phyloP scores from a whole-genome alignment of 2,113 vertebrate species.

The Martes martes region DNA sequence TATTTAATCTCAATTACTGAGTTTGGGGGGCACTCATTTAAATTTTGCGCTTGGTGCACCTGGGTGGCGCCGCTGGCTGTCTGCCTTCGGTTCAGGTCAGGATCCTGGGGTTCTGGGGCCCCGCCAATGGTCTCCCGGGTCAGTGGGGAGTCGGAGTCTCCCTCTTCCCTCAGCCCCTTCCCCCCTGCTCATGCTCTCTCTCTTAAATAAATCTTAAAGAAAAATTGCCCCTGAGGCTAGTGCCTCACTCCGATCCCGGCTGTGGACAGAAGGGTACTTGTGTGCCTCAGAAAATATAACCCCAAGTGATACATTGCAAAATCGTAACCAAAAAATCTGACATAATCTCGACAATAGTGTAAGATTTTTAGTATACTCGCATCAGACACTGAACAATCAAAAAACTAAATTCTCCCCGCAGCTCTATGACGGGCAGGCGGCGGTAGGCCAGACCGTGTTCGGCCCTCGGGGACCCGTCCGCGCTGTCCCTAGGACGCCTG shows the following conservation, averaged over 20 bases:
- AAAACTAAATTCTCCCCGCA: background rate
- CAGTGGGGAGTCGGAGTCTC: background rate
- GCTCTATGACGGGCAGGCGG: background rate
- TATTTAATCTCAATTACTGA: background rate
- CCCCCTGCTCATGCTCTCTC: background rate
- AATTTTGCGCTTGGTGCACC: background rate
- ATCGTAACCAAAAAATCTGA: background rate
- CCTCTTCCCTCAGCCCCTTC: background rate
- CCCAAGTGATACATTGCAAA: background rate
- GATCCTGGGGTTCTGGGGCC: background rate
- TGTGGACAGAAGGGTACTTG: background rate
- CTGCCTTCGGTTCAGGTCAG: background rate
- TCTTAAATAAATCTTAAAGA: background rate
- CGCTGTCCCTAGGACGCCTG: conserved; percentile 80
- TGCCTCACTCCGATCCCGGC: background rate
- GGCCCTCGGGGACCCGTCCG: too few species aligned
- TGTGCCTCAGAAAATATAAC: background rate
- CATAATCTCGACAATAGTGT: background rate
- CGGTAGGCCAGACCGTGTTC: background rate
- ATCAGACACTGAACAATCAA: background rate
- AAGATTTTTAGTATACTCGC: background rate
- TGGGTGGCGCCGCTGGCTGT: background rate
- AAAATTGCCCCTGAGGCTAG: background rate
- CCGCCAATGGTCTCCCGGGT: background rate
- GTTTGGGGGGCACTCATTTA: background rate